Percentiles rank a stretch among this genome's conserved stretches.
Conservation (phyloP, 1,140 invertebrate species). For the Teleogryllus occipitalis region DNA sequence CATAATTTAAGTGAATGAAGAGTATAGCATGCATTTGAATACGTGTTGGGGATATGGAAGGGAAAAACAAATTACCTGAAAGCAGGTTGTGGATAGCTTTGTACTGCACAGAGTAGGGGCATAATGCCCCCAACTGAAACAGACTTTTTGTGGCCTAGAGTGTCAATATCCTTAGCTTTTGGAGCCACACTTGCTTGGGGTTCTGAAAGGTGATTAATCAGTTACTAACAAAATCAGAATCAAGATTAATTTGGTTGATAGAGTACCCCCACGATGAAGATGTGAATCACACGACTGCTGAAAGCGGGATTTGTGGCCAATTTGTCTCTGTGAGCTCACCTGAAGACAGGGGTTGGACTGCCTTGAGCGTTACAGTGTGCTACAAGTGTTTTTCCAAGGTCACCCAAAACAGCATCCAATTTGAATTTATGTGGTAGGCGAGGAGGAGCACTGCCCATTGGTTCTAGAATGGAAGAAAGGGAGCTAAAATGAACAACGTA, state of each 20-base stretch:
- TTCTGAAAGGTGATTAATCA: slow-evolving; percentile 21
- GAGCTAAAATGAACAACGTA: not conserved
- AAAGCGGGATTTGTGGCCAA: too few species aligned
- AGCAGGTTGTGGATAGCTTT: slow-evolving; percentile 33
- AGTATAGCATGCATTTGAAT: not conserved
- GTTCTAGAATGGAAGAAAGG: slow-evolving; percentile 23
- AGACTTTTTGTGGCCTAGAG: slow-evolving; percentile 17
- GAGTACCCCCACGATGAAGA: too few species aligned
- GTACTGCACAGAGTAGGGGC: slow-evolving; percentile 31
- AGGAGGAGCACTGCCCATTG: slow-evolving; percentile 30
- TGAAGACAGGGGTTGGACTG: slow-evolving; percentile 23
- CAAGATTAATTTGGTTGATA: too few species aligned
- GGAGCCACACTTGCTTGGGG: slow-evolving; percentile 28
- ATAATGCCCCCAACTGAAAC: slow-evolving; percentile 4
- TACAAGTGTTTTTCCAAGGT: slow-evolving; percentile 28
- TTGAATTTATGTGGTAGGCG: slow-evolving; percentile 23
- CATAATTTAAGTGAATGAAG: not conserved
- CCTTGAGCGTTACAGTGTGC: slow-evolving; percentile 25
- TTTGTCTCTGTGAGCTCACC: slow-evolving; percentile 15
- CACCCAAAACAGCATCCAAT: slow-evolving; percentile 44
- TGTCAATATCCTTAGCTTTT: slow-evolving; percentile 23
- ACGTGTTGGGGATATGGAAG: not conserved
- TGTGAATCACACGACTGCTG: too few species aligned
- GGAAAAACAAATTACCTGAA: slow-evolving; percentile 38
- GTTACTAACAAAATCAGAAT: too few species aligned